Evolutionary conservation across 1,140 invertebrate species (phyloP), one percentile per base, ranked within the genome.

Genomic region (Laupala kohalensis): DNA sequence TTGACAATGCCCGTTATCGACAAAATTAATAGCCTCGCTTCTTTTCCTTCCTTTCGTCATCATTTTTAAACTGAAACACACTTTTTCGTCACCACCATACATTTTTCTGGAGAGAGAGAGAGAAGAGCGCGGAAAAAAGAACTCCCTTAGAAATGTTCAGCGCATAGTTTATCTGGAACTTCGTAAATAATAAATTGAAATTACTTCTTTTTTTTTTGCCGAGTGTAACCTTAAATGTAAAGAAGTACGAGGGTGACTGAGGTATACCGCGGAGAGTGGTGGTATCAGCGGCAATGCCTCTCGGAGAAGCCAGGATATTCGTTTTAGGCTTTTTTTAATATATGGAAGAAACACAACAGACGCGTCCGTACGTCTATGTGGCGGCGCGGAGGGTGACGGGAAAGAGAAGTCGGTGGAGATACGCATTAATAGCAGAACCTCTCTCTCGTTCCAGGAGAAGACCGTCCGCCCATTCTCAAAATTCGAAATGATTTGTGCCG

Each of bases 401-500:
- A 24, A 23, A 9, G n/a, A 23, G n/a, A 65, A 65, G n/a, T 19
- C 30, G 68, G 12, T 25, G 30, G 19, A 70, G 69, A 69, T 67
- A 67, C 69, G 64, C 72, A 73, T 73, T 73, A 73, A 73, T 73
- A 70, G 29, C 26, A 72, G 29, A 27, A 13, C 23, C 27, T 68
- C 9, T 66, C 65, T 68, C 66, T 67, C n/a, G 25, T 64, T 65
- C 29, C 70, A 9, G 23, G 63, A 37, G 64, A 26, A 25, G 26
- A 72, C 27, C 64, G 26, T n/a, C 69, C 69, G 67, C 73, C 69
- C 37, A 72, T 69, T 74, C 73, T 74, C 73, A 69, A 74, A 74
- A 74, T 73, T 73, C 70, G 70, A 70, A 74, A 74, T 74, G 73
- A 74, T 74, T 74, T 74, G 73, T 74, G 73, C 71, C 37, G 15